Conservation (phyloP, 2,797 vertebrate genomes). For the Gymnodraco acuticeps region DNA sequence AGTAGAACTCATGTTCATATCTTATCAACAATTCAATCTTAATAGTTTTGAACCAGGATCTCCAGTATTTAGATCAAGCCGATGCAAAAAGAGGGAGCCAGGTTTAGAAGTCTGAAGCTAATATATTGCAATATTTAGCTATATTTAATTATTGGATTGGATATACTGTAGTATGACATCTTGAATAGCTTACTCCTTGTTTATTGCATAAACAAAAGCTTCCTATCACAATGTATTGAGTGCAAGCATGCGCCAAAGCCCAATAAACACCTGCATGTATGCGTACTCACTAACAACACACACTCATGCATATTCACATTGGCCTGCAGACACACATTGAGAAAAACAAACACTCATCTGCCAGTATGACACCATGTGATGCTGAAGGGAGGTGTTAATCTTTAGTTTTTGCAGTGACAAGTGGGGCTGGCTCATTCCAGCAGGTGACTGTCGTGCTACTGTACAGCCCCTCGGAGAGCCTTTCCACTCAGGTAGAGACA, state of each 20-base stretch:
- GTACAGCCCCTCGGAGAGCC: constrained; percentile 27
- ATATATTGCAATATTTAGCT: background rate
- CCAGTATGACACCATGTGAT: constrained; percentile 50
- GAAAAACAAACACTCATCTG: constrained; percentile 28
- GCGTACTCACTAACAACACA: background rate
- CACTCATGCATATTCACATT: constrained; percentile 10
- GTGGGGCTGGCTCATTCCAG: constrained; percentile 68
- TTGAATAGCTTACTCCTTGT: background rate
- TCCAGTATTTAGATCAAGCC: background rate
- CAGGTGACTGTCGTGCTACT: constrained; percentile 60
- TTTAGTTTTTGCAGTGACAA: constrained; percentile 60
- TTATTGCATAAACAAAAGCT: background rate
- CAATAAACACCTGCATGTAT: constrained; percentile 16
- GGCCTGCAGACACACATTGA: background rate
- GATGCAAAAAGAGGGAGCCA: background rate
- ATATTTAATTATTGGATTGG: background rate
- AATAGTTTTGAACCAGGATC: background rate
- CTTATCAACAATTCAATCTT: background rate
- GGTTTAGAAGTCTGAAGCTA: background rate
- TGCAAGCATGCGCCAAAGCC: background rate
- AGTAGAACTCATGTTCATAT: background rate
- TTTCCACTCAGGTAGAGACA: constrained; percentile 43
- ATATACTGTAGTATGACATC: background rate
- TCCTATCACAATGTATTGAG: background rate
- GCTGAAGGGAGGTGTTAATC: constrained; percentile 71